Evolutionary conservation across 2,888 invertebrate species (phyloP), one percentile per base, ranked within the genome.

Genomic region (Lithophane ornitopus): DNA sequence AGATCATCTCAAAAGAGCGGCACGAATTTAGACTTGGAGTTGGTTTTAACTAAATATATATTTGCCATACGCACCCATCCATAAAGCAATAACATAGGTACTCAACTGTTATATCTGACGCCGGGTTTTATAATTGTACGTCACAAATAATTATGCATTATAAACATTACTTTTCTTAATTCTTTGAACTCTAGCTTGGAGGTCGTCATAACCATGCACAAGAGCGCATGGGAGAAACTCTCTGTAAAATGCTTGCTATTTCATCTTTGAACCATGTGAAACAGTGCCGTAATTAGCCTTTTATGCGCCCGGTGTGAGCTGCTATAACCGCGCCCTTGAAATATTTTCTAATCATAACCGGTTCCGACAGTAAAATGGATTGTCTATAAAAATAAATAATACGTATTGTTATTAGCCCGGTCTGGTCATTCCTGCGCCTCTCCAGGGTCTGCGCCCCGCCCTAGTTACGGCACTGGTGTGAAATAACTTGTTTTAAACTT

Each of bases 11-110:
- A 8, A 34, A 66, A 39, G 54, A 70, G 26, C 61, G 69, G 69
- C 63, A 72, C 71, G 81, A 81, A 82, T 82, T 85, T 73, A 73
- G 76, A 83, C 28, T 22, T 71, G 12, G 16, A 68, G 16, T 68
- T 52, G n/a, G 59, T 46, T 41, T 22, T 46, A 59, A 62, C 28
- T n/a, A 49, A 72, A 70, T 59, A 28, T 59, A 34, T 84, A 70
- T 74, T 80, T 70, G 63, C 81, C 62, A 65, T 63, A 74, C 44
- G 61, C 65, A 69, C 59, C 12, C 49, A 44, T 66, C 56, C 66
- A 59, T 67, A 65, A 67, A 71, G 62, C 80, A 81, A 73, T 79
- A 79, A 67, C 69, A 44, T 14, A 54, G 14, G 34, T 54, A 71
- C 34, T 46, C 9, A 56, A 70, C 26, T 49, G 46, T 52, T 58